A percentile compares a stretch with the other conserved stretches of the same genome.
Evolutionary conservation across 2,113 vertebrate species (phyloP).

Genomic region (Nibea coibor): DNA sequence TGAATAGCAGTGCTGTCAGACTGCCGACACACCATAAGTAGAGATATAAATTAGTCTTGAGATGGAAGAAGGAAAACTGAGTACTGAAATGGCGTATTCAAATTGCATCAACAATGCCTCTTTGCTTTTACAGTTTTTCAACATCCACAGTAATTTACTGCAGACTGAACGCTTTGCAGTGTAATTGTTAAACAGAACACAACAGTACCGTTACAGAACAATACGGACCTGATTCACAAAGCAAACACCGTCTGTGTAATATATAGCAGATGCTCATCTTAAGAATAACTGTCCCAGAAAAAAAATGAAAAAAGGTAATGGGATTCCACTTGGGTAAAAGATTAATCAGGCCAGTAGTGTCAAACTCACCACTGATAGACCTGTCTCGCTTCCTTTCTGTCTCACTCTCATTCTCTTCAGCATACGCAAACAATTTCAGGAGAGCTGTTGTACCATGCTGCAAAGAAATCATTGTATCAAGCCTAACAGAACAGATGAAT

Average conservation of each 20-base stretch:
- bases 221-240: not conserved
- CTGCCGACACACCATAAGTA: slow-evolving; percentile 25
- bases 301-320: slow-evolving; percentile 12
- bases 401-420: slow-evolving; percentile 12
- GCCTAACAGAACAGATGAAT: not conserved
- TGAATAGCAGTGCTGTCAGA: slow-evolving; percentile 42
- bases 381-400: slow-evolving; percentile 17
- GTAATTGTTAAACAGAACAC: not conserved
- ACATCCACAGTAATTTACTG: not conserved
- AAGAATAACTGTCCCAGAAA: slow-evolving; percentile 46
- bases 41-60: slow-evolving; percentile 12
- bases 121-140: not conserved
- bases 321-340: slow-evolving; percentile 43
- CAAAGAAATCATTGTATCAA: not conserved
- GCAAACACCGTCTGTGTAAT: not conserved
- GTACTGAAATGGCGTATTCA: not conserved
- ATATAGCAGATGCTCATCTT: slow-evolving; percentile 12
- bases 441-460: not conserved
- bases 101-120: slow-evolving; percentile 2
- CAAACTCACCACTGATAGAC: slow-evolving; percentile 24
- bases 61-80: slow-evolving; percentile 11
- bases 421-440: not conserved
- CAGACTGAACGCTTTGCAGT: not conserved
- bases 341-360: slow-evolving; percentile 53
- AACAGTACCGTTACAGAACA: not conserved